Percentiles rank a stretch among this genome's conserved stretches.
phyloP scores from a whole-genome alignment of 2,113 vertebrate genomes.

The Willisornis vidua region DNA sequence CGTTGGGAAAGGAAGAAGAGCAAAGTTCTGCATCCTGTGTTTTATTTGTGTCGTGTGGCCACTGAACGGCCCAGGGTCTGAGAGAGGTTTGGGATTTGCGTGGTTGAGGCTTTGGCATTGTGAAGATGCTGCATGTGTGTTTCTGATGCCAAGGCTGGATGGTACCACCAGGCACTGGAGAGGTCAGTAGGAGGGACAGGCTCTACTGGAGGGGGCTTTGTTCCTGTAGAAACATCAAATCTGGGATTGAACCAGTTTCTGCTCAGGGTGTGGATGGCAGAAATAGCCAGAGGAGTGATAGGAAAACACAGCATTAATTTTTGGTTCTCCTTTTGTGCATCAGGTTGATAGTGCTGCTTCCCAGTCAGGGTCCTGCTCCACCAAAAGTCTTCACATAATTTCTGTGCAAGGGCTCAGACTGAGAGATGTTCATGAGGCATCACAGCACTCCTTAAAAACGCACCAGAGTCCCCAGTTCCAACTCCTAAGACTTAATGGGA shows the following conservation, averaged over 20 bases:
- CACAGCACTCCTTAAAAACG: neutral
- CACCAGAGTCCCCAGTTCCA: neutral
- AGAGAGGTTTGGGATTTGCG: neutral
- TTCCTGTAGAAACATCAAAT: neutral
- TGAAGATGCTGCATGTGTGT: neutral
- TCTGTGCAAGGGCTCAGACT: neutral
- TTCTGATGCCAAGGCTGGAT: neutral
- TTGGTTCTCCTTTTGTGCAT: neutral
- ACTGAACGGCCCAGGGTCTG: neutral
- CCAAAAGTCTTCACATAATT: neutral
- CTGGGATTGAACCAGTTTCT: neutral
- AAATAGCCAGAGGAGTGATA: neutral
- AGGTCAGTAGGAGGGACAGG: neutral
- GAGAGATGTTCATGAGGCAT: neutral
- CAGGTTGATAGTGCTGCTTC: neutral
- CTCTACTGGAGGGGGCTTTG: neutral
- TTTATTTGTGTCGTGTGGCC: neutral
- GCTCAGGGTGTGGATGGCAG: neutral
- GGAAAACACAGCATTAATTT: neutral
- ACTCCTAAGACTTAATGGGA: neutral
- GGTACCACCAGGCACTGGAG: neutral
- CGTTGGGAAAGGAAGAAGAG: neutral
- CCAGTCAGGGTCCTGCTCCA: neutral
- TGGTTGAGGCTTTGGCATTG: neutral
- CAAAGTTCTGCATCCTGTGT: neutral